A percentile compares a stretch with the other conserved stretches of the same genome.
Conservation (phyloP, 2,113 vertebrate species). For the Zosterops borbonicus region DNA sequence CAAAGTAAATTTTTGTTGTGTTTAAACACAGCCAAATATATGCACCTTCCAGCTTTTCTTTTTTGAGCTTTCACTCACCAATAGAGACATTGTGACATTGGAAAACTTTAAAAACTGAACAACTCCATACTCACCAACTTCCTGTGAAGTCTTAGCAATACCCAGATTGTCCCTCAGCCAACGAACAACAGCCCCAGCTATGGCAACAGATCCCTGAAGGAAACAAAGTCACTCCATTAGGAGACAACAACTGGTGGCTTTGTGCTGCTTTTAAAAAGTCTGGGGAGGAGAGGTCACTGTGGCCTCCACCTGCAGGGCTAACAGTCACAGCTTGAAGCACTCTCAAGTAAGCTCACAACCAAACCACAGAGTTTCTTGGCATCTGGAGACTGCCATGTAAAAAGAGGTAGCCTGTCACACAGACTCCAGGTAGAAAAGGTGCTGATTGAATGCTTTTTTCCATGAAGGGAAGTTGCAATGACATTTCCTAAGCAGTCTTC, state of each 20-base stretch:
- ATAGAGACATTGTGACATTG: background rate
- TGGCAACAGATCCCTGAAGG: constrained; percentile 93
- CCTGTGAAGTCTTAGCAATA: constrained; percentile 82
- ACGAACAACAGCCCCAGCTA: constrained; percentile 91
- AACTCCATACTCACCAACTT: constrained; percentile 82
- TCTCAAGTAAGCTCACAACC: background rate
- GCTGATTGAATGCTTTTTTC: background rate
- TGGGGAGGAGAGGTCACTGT: background rate
- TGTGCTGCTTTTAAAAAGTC: background rate
- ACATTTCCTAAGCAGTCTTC: background rate
- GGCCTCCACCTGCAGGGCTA: background rate
- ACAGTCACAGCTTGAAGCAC: background rate
- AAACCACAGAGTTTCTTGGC: background rate
- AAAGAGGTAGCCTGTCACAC: background rate
- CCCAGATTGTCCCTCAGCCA: constrained; percentile 97
- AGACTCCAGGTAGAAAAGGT: background rate
- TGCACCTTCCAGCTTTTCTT: background rate
- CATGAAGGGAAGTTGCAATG: background rate
- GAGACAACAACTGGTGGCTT: background rate
- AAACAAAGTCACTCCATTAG: background rate
- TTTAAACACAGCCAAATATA: background rate
- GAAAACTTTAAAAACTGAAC: background rate
- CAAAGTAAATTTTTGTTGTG: background rate
- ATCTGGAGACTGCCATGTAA: background rate
- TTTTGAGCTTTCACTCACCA: background rate